Base-by-base conservation (phyloP, 2,113 vertebrate species). In the Dasyornis broadbenti region DNA sequence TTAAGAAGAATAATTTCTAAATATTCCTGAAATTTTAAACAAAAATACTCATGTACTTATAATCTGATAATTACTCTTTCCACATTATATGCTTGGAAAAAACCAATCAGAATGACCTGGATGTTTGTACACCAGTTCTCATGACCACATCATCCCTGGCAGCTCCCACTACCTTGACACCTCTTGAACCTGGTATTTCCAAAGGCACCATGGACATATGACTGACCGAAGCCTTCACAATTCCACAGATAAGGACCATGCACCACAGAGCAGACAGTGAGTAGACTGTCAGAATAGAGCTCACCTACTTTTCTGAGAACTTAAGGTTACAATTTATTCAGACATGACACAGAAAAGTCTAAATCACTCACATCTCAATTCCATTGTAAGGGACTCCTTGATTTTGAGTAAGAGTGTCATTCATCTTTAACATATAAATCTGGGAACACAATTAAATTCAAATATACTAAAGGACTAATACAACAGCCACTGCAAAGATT, bases 401-500 rank as follows among this genome's bases (percentile, higher is more conserved):
- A 87, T 95, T 94, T 97, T 89, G 54, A 65, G 40, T 91, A 94
- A 86, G 39, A 70, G 54, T 49, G 65, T 83, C 73, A 94, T 91
- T 96, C 90, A 90, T 96, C 82, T 96, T 96, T 91, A 96, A 89
- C 44, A 84, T 71, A 88, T 53, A 61, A 88, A 73, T 60, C 83
- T 93, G 77, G 50, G 42, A 96, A 94, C 35, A 94, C 64, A 92
- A 90, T 89, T 97, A 96, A 95, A 96, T 65, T 96, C 73, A 89
- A 90, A 79, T 42, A 94, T 77, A 90, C 53, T 94, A 92, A 64
- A 95, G 60, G 73, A 91, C 35, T 64, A 35, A 57, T 35, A 70
- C 24, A 50, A 93, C 31, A 84, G 56, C 54, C 52, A 86, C 68
- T 85, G 40, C 78, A 94, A 96, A 97, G 64, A 91, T 61, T 83